Conservation (phyloP, 2,113 vertebrate genomes). For the Pelobates fuscus region DNA sequence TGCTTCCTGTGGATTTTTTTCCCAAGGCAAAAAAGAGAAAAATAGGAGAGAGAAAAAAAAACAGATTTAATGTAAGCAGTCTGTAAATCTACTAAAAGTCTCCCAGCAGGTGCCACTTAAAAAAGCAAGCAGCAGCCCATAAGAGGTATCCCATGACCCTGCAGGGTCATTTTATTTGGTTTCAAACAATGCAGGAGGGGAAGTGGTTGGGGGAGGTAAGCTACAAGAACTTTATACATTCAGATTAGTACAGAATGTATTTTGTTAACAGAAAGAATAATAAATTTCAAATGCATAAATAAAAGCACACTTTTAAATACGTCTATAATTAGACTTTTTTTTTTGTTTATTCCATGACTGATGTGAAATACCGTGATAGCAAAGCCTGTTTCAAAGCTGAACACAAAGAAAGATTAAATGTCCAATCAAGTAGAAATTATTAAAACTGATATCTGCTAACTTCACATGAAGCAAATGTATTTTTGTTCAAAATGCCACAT, state of each 20-base stretch:
- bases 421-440: background rate
- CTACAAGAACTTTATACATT: slow-evolving; percentile 21
- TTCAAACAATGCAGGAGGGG: slow-evolving; percentile 45
- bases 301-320: too few relatives aligned
- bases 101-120: slow-evolving; percentile 65
- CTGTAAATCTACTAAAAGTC: slow-evolving; percentile 56
- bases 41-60: slow-evolving; percentile 54
- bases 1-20: slow-evolving; percentile 62
- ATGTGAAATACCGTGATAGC: background rate
- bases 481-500: slow-evolving; percentile 34
- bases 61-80: slow-evolving; percentile 61
- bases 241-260: background rate
- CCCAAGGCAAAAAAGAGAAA: slow-evolving; percentile 32
- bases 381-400: background rate
- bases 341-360: background rate
- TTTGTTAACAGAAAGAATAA: background rate
- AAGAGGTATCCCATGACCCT: slow-evolving; percentile 63
- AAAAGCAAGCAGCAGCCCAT: slow-evolving; percentile 49
- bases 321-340: background rate
- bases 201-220: slow-evolving; percentile 39
- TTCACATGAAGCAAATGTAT: slow-evolving; percentile 31
- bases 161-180: slow-evolving; percentile 58
- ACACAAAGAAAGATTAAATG: background rate
- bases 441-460: slow-evolving; percentile 31
- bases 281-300: background rate